Conservation (phyloP, 2,113 vertebrate genomes). For the Neomonachus schauinslandi region DNA sequence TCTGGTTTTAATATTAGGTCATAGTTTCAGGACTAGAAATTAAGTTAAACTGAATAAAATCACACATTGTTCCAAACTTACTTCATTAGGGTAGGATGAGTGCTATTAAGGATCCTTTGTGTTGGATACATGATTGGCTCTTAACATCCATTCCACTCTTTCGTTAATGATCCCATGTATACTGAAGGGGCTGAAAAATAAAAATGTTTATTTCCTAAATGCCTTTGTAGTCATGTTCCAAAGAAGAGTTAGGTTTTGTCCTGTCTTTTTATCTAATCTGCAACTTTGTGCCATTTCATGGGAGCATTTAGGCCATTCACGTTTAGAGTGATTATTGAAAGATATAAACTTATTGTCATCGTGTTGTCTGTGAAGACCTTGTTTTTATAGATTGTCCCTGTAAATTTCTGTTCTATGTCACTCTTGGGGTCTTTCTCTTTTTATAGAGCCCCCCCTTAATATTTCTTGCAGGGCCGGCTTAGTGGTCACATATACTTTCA, state of each 20-base stretch:
- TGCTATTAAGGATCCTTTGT: neutral
- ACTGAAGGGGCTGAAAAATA: neutral
- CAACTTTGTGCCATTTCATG: too few relatives aligned
- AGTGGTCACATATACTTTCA: too few relatives aligned
- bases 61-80: neutral
- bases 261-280: too few relatives aligned
- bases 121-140: neutral
- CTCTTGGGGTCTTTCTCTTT: too few relatives aligned
- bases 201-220: neutral
- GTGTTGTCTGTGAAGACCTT: too few relatives aligned
- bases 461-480: too few relatives aligned
- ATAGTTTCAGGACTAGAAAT: neutral
- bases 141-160: neutral
- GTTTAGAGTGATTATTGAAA: too few relatives aligned
- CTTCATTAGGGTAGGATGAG: neutral
- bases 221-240: neutral
- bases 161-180: neutral
- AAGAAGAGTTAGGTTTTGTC: neutral
- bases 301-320: too few relatives aligned
- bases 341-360: too few relatives aligned
- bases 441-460: too few relatives aligned
- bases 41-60: neutral
- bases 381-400: too few relatives aligned
- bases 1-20: slow-evolving; percentile 1
- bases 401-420: too few relatives aligned